Evolutionary conservation across 2,113 vertebrate species (phyloP).

Genomic region (Scartelaos histophorus): DNA sequence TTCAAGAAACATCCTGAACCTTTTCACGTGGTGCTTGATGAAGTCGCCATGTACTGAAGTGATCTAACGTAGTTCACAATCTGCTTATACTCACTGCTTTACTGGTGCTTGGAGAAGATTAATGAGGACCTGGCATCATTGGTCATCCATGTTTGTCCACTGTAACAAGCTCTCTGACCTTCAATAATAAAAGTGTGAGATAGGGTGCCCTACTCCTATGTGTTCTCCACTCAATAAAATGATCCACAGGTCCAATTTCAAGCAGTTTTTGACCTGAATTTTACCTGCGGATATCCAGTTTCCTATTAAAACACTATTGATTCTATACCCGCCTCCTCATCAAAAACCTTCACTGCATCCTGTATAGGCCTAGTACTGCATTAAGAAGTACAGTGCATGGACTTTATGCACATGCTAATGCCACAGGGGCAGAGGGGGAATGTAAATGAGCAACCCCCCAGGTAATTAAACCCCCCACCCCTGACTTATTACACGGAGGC

Average conservation of each 20-base stretch:
- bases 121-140: conserved; percentile 45
- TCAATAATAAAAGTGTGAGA: conserved; percentile 54
- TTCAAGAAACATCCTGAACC: no score
- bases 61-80: neutral
- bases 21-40: neutral
- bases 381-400: conserved; percentile 23
- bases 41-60: neutral
- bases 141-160: conserved; percentile 47
- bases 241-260: conserved; percentile 45
- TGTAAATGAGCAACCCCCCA: conserved; percentile 65
- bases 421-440: conserved; percentile 49
- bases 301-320: conserved; percentile 62
- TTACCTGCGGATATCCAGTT: conserved; percentile 54
- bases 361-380: conserved; percentile 24
- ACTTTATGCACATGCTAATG: conserved; percentile 18
- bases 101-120: conserved; percentile 40
- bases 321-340: conserved; percentile 40
- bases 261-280: conserved; percentile 46
- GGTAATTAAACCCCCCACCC: conserved; percentile 75
- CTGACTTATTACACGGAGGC: conserved; percentile 56
- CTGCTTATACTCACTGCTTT: conserved; percentile 19
- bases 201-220: conserved; percentile 32
- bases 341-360: conserved; percentile 45
- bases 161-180: conserved; percentile 69
- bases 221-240: conserved; percentile 24